Evolutionary conservation across 2,113 vertebrate species (phyloP).

Genomic region (Pongo abelii): DNA sequence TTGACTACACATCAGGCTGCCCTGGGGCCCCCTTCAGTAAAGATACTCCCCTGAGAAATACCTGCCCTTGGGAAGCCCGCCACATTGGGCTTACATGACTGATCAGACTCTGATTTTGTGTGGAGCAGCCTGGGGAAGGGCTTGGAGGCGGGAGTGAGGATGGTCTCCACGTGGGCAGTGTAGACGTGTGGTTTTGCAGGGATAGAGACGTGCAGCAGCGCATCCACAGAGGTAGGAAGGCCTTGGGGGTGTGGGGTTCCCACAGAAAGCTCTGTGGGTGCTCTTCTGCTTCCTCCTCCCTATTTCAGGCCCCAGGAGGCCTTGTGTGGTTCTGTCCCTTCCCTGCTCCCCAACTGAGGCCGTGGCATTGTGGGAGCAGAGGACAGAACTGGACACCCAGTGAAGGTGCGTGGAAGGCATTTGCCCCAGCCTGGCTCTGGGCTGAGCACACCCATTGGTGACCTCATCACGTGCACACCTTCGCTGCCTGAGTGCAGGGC

Average conservation of each 20-base stretch:
- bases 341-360: not conserved
- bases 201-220: rapidly evolving
- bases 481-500: not conserved
- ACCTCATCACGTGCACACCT: too few species aligned
- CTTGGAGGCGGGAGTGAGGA: not conserved
- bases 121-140: not conserved
- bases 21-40: not conserved
- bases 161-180: rapidly evolving
- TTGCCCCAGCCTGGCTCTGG: too few species aligned
- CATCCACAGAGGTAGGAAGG: not conserved
- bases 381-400: not conserved
- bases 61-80: not conserved
- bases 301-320: not conserved
- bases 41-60: not conserved
- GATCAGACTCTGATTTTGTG: not conserved
- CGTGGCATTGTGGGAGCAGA: not conserved
- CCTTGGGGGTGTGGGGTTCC: rapidly evolving
- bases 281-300: not conserved
- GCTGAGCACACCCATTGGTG: not conserved
- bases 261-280: not conserved
- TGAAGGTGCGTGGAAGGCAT: not conserved
- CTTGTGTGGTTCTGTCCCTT: not conserved
- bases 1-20: not conserved
- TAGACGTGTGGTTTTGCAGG: not conserved
- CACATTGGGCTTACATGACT: not conserved